phyloP scores from a whole-genome alignment of 1,140 invertebrate genomes.

The Drosophila oshimai region DNA sequence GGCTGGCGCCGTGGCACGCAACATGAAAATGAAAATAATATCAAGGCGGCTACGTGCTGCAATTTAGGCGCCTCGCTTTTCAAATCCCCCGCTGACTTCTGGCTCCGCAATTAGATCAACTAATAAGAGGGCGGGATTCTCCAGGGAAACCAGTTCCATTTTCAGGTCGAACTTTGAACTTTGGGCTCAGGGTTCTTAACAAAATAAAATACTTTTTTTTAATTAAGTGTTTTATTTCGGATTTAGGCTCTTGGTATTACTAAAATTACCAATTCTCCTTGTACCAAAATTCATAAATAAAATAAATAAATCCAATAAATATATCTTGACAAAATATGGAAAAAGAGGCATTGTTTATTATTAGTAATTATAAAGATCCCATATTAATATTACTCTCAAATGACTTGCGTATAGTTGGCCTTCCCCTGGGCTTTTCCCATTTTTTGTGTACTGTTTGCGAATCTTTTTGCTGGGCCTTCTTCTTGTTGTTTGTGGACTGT shows the following conservation, averaged over 20 bases:
- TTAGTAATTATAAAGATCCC: too few relatives aligned
- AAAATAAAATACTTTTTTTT: too few relatives aligned
- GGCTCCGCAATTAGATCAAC: slow-evolving; percentile 54
- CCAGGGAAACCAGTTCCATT: slow-evolving; percentile 9
- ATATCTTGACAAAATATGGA: background rate
- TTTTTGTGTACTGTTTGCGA: background rate
- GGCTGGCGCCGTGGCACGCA: slow-evolving; percentile 67
- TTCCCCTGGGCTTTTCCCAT: background rate
- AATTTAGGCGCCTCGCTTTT: slow-evolving; percentile 70
- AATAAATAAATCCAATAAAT: too few relatives aligned
- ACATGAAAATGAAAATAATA: slow-evolving; percentile 63
- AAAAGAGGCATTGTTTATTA: too few relatives aligned
- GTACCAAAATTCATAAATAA: too few relatives aligned
- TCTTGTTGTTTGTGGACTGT: background rate
- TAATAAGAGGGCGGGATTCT: slow-evolving; percentile 19
- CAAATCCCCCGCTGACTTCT: slow-evolving; percentile 12
- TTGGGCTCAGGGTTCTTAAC: background rate
- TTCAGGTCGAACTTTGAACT: slow-evolving; percentile 6
- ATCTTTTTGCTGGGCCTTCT: slow-evolving; percentile 5
- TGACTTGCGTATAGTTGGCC: background rate
- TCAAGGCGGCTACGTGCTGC: slow-evolving; percentile 67
- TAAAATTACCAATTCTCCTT: too few relatives aligned
- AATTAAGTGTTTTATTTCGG: too few relatives aligned
- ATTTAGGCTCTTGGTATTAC: too few relatives aligned
- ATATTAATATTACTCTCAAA: background rate